phyloP scores from a whole-genome alignment of 2,113 vertebrate species.

The Equus quagga region DNA sequence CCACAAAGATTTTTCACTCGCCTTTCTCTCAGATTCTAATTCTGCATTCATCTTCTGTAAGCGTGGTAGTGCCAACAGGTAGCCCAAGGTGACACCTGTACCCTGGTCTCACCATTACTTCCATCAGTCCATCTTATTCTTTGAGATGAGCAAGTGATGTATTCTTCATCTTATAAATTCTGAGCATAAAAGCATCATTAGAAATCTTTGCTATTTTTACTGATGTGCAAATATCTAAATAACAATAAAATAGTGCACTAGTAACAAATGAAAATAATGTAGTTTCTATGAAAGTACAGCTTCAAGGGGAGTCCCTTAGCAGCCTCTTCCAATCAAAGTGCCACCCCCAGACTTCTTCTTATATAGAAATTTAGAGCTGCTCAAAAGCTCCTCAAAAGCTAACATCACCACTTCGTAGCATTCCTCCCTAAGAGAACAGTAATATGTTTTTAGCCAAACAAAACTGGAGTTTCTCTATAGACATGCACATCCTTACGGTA shows the following conservation, averaged over 20 bases:
- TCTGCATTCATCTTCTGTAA: neutral
- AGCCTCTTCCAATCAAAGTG: neutral
- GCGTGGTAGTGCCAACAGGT: neutral
- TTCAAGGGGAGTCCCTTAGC: neutral
- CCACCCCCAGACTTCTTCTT: neutral
- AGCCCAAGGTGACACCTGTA: neutral
- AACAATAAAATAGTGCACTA: neutral
- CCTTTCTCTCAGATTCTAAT: neutral
- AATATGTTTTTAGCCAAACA: conserved; percentile 11
- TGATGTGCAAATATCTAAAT: neutral
- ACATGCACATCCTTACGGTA: neutral
- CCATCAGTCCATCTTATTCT: neutral
- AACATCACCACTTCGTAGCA: neutral
- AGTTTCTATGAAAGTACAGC: neutral
- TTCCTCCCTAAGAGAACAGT: neutral
- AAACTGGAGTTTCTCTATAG: neutral
- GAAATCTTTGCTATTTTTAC: neutral
- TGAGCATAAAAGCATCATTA: neutral
- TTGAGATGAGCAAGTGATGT: neutral
- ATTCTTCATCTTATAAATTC: neutral
- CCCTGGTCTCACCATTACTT: neutral
- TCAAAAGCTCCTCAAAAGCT: neutral
- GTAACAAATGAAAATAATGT: neutral
- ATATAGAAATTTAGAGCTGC: neutral
- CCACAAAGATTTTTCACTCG: neutral